Base-by-base conservation (phyloP, 1,140 invertebrate species). In the Cherax quadricarinatus region DNA sequence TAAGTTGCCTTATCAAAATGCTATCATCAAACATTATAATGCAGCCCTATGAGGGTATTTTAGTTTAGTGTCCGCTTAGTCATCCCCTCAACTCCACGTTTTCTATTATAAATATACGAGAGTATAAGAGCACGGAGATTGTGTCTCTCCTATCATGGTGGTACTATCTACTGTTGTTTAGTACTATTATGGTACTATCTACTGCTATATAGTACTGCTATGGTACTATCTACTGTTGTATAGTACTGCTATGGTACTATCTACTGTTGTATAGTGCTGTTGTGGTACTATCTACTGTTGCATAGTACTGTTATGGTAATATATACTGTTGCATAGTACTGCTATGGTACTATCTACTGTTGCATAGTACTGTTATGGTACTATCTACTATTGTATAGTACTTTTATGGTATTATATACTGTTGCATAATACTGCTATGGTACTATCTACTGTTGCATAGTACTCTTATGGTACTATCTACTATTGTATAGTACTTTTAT, bases 1-100 rank as follows among this genome's bases (percentile, higher is more conserved):
- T 85, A 48, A 70, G 83, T 85, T 85, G 83, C 83, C 83, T 85
- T 85, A 85, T 85, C 60, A 73, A 62, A 62, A 80, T 78, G 86
- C 86, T 79, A 53, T 80, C 57, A 79, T 57, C 41, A 24, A 62
- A 80, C 30, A 88, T 73, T 62, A 62, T 66, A 18, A 57, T 48
- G 75, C 78, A 60, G 79, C 53, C 24, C 24, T 30, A 30, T 48
- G n/a, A 79, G 41, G 51, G 41, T 70, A 48, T 41, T 85, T 21
- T 49, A 51, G 30, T 49, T 48, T 51, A 24, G 80, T 53, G 3
- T 82, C 53, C 9, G 53, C 49, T 41, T 84, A 16, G 24, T 62
- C 30, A 41, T 41, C 30, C 30, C 53, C 60, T n/a, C n/a, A 24
- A 62, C n/a, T 84, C 24, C 24, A 81, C 79, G 30, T 81, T 81